Percentiles rank a stretch among this genome's conserved stretches.
phyloP scores from a whole-genome alignment of 2,888 invertebrate genomes.

The Drosophila incognita region DNA sequence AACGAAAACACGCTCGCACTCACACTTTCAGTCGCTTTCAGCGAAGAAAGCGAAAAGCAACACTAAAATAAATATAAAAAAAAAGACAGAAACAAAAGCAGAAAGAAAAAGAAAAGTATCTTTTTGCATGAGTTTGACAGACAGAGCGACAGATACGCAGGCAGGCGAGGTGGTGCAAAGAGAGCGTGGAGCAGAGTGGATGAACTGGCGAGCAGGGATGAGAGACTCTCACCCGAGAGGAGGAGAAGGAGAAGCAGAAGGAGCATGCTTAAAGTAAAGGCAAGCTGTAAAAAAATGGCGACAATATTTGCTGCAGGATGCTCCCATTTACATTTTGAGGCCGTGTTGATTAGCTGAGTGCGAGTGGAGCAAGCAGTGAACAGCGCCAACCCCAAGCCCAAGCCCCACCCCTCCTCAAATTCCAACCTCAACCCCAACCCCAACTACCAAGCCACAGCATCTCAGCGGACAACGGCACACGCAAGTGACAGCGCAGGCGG shows the following conservation, averaged over 20 bases:
- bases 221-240: not conserved
- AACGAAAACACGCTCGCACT: constrained; percentile 69
- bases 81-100: constrained; percentile 23
- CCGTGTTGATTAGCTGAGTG: constrained; percentile 75
- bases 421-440: not conserved
- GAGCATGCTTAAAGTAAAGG: not conserved
- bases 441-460: constrained; percentile 18
- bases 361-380: constrained; percentile 26
- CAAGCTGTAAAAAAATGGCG: constrained; percentile 77
- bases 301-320: constrained; percentile 77
- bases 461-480: constrained; percentile 46
- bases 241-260: not conserved
- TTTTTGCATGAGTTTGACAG: constrained; percentile 71
- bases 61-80: constrained; percentile 40
- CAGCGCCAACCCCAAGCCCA: constrained; percentile 6
- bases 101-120: constrained; percentile 67
- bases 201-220: constrained; percentile 42
- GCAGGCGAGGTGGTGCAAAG: constrained; percentile 15
- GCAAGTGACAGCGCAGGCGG: constrained; percentile 61
- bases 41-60: constrained; percentile 65
- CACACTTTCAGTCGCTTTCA: constrained; percentile 51
- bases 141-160: constrained; percentile 61
- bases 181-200: constrained; percentile 35
- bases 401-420: constrained; percentile 1
- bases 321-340: constrained; percentile 79